Conservation (phyloP, 2,113 vertebrate genomes). For the Hydropotes inermis region DNA sequence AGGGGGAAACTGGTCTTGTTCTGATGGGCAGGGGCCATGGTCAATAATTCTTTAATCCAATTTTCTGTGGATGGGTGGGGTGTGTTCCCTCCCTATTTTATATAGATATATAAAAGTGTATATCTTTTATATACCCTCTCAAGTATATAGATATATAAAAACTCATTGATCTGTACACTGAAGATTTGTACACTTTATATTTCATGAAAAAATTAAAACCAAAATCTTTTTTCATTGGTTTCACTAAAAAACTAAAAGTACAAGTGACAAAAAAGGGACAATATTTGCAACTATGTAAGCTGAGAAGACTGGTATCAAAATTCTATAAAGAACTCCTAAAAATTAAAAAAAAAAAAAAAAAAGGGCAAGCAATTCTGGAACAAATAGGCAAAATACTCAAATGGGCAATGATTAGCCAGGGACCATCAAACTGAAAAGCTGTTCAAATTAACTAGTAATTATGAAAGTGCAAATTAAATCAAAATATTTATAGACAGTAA, state of each 20-base stretch:
- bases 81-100: not conserved
- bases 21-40: not conserved
- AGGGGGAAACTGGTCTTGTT: not conserved
- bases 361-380: not conserved
- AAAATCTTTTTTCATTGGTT: not conserved
- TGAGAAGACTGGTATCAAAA: not conserved
- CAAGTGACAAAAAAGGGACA: not conserved
- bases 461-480: conserved; percentile 24
- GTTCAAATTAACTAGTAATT: not conserved
- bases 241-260: not conserved
- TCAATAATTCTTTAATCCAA: not conserved
- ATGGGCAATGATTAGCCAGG: not conserved
- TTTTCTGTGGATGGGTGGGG: not conserved
- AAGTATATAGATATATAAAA: not conserved
- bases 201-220: not conserved
- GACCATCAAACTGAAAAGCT: not conserved
- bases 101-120: not conserved
- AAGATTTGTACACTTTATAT: not conserved
- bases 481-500: not conserved
- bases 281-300: not conserved
- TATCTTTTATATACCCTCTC: not conserved
- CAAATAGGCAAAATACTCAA: not conserved
- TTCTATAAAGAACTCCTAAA: not conserved
- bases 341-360: not conserved
- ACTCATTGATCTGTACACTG: not conserved